phyloP scores from a whole-genome alignment of 2,888 invertebrate species.

The Caenorhabditis auriculariae region DNA sequence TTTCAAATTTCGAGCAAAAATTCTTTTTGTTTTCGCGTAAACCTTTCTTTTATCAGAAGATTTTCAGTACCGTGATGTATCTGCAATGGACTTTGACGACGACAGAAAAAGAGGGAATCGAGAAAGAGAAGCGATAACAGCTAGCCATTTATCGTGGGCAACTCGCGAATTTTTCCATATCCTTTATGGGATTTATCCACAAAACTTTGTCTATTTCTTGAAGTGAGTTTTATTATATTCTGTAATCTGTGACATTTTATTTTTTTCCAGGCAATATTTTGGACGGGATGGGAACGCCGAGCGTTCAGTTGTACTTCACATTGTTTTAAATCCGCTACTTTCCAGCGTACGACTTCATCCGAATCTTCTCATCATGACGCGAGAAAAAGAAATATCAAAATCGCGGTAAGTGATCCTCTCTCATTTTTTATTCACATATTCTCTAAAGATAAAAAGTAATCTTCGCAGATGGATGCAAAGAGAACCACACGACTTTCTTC shows the following conservation, averaged over 20 bases:
- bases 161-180: conserved; percentile 26
- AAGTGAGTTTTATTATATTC: conserved; percentile 10
- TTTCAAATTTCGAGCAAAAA: too few species aligned
- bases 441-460: too few species aligned
- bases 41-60: too few species aligned
- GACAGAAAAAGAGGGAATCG: too few species aligned
- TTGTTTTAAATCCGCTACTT: conserved; percentile 12
- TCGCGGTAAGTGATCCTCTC: conserved; percentile 14
- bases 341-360: conserved; percentile 31
- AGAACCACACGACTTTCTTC: conserved; percentile 25
- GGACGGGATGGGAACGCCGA: not conserved
- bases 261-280: not conserved
- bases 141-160: conserved; percentile 19
- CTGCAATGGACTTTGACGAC: too few species aligned
- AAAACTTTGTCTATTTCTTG: conserved; percentile 28
- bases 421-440: too few species aligned
- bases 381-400: conserved; percentile 22
- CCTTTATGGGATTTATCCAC: conserved; percentile 40
- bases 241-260: not conserved
- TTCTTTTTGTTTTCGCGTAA: too few species aligned
- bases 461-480: conserved; percentile 12
- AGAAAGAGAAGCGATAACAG: too few species aligned
- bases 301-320: not conserved
- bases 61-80: too few species aligned
- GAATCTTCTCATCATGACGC: conserved; percentile 17